Conservation (phyloP, 2,113 vertebrate species). For the Equus quagga region DNA sequence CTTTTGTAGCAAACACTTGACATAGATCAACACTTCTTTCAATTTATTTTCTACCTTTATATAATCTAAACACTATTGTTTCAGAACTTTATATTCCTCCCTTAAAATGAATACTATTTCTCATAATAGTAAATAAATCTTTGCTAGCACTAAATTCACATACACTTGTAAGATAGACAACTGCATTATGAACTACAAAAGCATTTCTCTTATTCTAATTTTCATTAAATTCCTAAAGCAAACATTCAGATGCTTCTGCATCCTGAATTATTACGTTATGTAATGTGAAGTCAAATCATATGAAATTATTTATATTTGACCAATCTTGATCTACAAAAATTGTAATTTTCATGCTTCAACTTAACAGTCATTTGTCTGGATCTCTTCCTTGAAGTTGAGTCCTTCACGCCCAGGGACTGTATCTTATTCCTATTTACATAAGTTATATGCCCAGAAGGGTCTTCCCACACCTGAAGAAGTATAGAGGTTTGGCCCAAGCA, state of each 20-base stretch:
- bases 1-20: not conserved
- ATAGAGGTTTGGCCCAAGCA: not conserved
- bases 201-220: not conserved
- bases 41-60: not conserved
- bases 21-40: not conserved
- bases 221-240: constrained; percentile 35
- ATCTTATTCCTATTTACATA: not conserved
- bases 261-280: not conserved
- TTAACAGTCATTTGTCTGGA: not conserved
- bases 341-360: not conserved
- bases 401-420: not conserved
- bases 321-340: not conserved
- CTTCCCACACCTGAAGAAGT: not conserved
- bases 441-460: not conserved
- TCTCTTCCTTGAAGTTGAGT: not conserved
- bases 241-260: not conserved
- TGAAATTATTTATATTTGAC: not conserved
- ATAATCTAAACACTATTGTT: constrained; percentile 4
- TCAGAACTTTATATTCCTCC: not conserved
- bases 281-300: not conserved
- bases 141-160: not conserved
- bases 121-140: constrained; percentile 24
- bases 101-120: not conserved
- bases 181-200: not conserved
- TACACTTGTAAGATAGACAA: not conserved